Conservation (phyloP, 2,113 vertebrate species). For the Chloroceryle aenea region DNA sequence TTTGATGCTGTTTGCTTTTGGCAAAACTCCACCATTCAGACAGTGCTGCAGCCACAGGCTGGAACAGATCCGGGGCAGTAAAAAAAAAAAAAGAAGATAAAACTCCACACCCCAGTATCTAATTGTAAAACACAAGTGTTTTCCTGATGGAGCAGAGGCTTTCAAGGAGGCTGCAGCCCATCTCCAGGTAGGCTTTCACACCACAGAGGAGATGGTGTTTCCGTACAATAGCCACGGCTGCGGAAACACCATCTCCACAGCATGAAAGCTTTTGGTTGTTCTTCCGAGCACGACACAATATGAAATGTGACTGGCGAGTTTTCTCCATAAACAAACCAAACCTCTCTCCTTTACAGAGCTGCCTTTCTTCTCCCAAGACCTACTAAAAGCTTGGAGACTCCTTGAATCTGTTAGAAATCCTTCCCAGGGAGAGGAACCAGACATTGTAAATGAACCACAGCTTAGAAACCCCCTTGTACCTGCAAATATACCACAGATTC, state of each 20-base stretch:
- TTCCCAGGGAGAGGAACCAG: conserved; percentile 80
- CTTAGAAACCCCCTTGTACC: conserved; percentile 78
- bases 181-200: background rate
- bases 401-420: conserved; percentile 80
- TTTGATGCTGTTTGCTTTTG: conserved; percentile 38
- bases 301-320: conserved; percentile 70
- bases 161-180: conserved; percentile 40
- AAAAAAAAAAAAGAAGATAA: background rate
- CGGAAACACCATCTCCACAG: background rate
- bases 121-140: conserved; percentile 61
- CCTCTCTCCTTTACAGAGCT: conserved; percentile 75
- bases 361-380: conserved; percentile 78
- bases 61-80: conserved; percentile 34
- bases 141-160: conserved; percentile 51
- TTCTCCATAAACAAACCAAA: conserved; percentile 79
- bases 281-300: conserved; percentile 68
- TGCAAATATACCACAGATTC: conserved; percentile 78
- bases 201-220: background rate
- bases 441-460: conserved; percentile 81
- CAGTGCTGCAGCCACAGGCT: conserved; percentile 57
- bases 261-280: conserved; percentile 71
- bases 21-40: conserved; percentile 68
- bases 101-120: background rate
- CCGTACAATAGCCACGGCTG: background rate
- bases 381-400: conserved; percentile 74